phyloP scores from a whole-genome alignment of 2,113 vertebrate genomes.

The Piaya cayana region DNA sequence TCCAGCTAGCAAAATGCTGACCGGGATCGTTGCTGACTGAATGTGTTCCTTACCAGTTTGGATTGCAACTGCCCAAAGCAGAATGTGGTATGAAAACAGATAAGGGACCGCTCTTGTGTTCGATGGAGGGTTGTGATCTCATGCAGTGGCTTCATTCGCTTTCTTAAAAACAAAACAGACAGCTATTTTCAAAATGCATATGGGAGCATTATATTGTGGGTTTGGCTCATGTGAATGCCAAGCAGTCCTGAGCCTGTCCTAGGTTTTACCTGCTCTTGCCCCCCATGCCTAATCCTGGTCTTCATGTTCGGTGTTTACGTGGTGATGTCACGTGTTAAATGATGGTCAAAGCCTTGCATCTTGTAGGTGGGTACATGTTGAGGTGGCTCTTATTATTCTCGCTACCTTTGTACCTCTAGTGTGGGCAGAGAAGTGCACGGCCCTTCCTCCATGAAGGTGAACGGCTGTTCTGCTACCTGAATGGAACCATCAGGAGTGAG shows the following conservation, averaged over 20 bases:
- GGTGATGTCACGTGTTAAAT: not conserved
- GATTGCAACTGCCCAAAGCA: not conserved
- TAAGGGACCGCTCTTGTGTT: not conserved
- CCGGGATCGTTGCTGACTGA: not conserved
- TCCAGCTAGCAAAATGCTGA: not conserved
- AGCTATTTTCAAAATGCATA: not conserved
- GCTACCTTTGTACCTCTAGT: not conserved
- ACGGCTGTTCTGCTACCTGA: not conserved
- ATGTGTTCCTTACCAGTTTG: not conserved
- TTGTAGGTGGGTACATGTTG: not conserved
- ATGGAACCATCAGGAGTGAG: not conserved
- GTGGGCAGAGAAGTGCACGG: not conserved
- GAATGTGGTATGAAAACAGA: not conserved
- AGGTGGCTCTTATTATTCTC: not conserved
- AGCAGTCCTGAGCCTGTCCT: not conserved
- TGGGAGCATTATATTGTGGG: not conserved
- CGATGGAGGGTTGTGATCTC: not conserved
- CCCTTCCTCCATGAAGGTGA: not conserved
- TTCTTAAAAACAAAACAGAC: not conserved
- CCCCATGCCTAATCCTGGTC: fast-evolving
- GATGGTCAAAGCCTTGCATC: not conserved
- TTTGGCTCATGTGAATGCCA: not conserved
- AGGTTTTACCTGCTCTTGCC: not conserved
- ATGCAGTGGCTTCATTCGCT: not conserved
- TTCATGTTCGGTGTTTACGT: fast-evolving